phyloP scores from a whole-genome alignment of 2,797 vertebrate genomes.

The Danio choprae region DNA sequence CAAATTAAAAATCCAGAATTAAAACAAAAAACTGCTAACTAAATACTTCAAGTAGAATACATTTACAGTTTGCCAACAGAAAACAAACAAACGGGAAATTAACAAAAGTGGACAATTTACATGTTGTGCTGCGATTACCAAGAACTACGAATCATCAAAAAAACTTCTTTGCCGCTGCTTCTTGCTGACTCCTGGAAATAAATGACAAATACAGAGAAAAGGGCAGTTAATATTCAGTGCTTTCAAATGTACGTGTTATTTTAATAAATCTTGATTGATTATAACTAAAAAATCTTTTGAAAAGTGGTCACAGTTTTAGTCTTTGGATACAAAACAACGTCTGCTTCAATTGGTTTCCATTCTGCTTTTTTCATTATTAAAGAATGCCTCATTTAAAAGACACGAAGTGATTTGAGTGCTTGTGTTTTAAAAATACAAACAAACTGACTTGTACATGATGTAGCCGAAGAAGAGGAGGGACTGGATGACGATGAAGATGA shows the following conservation, averaged over 20 bases:
- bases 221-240: background rate
- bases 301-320: too few relatives aligned
- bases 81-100: slow-evolving; percentile 62
- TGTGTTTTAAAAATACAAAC: background rate
- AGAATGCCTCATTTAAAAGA: background rate
- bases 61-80: slow-evolving; percentile 86
- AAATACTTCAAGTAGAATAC: slow-evolving; percentile 82
- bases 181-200: slow-evolving; percentile 90
- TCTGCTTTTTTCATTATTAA: background rate
- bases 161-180: slow-evolving; percentile 99
- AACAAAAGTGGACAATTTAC: slow-evolving; percentile 78
- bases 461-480: slow-evolving; percentile 92
- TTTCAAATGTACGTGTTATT: background rate
- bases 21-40: slow-evolving; percentile 66
- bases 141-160: slow-evolving; percentile 87
- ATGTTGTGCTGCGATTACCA: slow-evolving; percentile 68
- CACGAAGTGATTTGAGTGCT: background rate
- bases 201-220: slow-evolving; percentile 38
- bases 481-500: slow-evolving; percentile 87
- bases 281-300: background rate
- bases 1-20: slow-evolving; percentile 74
- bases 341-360: background rate
- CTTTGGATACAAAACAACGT: background rate
- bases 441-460: slow-evolving; percentile 91
- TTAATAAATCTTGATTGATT: too few relatives aligned